Conservation (phyloP, 2,113 vertebrate species). For the Aplodontia rufa region DNA sequence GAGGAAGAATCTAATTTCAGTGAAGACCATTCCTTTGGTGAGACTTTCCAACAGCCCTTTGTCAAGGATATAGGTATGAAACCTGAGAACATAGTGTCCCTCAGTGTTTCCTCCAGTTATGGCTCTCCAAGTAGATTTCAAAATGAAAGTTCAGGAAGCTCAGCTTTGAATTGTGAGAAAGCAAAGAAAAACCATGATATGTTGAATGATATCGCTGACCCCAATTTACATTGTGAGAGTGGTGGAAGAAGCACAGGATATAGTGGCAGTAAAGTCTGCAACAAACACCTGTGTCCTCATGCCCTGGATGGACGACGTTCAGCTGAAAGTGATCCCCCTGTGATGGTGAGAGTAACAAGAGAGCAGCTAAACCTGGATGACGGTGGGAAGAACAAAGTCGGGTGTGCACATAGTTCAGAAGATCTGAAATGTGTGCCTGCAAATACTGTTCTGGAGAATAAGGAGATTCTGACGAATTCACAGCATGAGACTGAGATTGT, state of each 20-base stretch:
- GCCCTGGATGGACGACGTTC: not conserved
- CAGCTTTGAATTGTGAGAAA: slow-evolving; percentile 2
- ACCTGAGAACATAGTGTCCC: slow-evolving; percentile 18
- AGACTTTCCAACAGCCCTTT: slow-evolving; percentile 57
- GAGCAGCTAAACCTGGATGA: slow-evolving; percentile 62
- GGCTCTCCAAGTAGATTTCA: slow-evolving; percentile 48
- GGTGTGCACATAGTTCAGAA: slow-evolving; percentile 60
- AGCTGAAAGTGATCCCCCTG: slow-evolving; percentile 40
- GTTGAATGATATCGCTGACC: not conserved
- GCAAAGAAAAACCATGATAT: slow-evolving; percentile 29
- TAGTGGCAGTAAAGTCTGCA: not conserved
- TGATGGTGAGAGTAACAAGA: not conserved
- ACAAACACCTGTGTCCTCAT: not conserved
- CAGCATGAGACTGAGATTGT: slow-evolving; percentile 79
- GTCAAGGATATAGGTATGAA: slow-evolving; percentile 34
- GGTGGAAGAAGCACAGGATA: not conserved
- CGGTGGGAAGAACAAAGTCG: slow-evolving; percentile 4
- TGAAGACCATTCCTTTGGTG: slow-evolving; percentile 49
- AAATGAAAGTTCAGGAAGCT: slow-evolving; percentile 49
- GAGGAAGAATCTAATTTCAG: slow-evolving; percentile 61
- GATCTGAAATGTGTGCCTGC: slow-evolving; percentile 65
- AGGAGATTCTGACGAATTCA: slow-evolving; percentile 77
- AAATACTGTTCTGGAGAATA: slow-evolving; percentile 69
- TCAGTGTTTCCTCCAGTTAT: slow-evolving; percentile 32
- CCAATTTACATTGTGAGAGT: not conserved